Evolutionary conservation across 1,140 invertebrate species (phyloP).

Genomic region (Drosophila quadrilineata): DNA sequence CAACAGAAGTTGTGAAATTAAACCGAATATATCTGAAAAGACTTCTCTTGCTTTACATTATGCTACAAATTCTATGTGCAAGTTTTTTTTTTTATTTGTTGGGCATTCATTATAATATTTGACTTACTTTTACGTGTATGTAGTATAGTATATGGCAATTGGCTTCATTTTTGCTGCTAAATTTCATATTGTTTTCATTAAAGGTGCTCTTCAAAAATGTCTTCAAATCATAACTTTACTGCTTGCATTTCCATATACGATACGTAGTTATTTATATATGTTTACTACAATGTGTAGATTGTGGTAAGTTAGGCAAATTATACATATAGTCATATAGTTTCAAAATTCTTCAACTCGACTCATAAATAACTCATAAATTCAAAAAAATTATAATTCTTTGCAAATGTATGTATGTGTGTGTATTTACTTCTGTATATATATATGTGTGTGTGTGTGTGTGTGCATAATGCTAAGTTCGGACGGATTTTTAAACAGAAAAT

Average conservation of each 20-base stretch:
- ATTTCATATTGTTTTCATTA: conserved; percentile 70
- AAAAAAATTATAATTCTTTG: too few relatives aligned
- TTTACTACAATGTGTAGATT: background rate
- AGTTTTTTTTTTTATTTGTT: conserved; percentile 13
- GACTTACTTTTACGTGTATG: conserved; percentile 51
- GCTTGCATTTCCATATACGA: conserved; percentile 15
- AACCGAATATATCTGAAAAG: conserved; percentile 11
- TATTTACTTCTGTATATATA: too few relatives aligned
- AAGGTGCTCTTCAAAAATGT: conserved; percentile 72
- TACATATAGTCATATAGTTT: background rate
- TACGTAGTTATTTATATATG: too few relatives aligned
- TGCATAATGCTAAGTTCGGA: conserved; percentile 72
- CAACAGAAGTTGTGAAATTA: conserved; percentile 8
- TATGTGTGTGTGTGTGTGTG: conserved; percentile 31
- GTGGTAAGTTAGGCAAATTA: conserved; percentile 11
- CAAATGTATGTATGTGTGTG: conserved; percentile 21
- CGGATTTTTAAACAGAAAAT: conserved; percentile 73
- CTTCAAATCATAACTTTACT: conserved; percentile 52
- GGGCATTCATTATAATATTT: too few relatives aligned
- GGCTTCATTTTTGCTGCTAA: conserved; percentile 54
- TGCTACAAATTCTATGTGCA: conserved; percentile 55
- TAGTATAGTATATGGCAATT: conserved; percentile 41
- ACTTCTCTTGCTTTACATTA: conserved; percentile 43
- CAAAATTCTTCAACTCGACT: background rate
- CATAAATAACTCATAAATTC: too few relatives aligned